Evolutionary conservation across 2,113 vertebrate species (phyloP).

Genomic region (Todiramphus chloris): DNA sequence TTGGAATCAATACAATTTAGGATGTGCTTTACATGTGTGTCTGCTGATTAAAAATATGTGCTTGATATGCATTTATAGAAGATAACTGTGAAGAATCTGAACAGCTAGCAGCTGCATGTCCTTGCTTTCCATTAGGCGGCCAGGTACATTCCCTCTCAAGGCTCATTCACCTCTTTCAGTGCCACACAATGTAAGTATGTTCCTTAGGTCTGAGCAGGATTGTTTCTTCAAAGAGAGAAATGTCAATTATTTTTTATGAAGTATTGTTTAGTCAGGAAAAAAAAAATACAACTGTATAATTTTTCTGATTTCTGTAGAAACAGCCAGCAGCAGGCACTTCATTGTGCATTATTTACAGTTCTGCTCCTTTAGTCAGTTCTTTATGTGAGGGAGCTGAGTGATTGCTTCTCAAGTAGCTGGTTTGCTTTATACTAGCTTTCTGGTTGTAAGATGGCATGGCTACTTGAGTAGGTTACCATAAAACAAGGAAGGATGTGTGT

Average conservation of each 20-base stretch:
- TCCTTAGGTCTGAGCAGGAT: background rate
- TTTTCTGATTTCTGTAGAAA: background rate
- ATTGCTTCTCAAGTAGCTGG: background rate
- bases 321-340: background rate
- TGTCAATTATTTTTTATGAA: background rate
- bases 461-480: background rate
- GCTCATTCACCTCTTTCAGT: background rate
- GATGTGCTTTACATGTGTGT: background rate
- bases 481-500: background rate
- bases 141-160: background rate
- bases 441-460: background rate
- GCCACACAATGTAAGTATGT: accelerated
- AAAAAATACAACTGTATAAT: background rate
- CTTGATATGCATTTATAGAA: background rate
- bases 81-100: background rate
- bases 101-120: background rate
- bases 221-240: background rate
- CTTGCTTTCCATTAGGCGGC: background rate
- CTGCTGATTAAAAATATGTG: background rate
- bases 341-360: background rate
- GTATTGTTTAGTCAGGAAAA: background rate
- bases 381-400: background rate
- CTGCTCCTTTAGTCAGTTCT: background rate
- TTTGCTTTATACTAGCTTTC: background rate
- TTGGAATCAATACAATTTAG: background rate